These are phyloP conservation scores for Myotis vivesi DNA, from an alignment of 2,797 vertebrate genomes.

Conservation along the genomic window DNA sequence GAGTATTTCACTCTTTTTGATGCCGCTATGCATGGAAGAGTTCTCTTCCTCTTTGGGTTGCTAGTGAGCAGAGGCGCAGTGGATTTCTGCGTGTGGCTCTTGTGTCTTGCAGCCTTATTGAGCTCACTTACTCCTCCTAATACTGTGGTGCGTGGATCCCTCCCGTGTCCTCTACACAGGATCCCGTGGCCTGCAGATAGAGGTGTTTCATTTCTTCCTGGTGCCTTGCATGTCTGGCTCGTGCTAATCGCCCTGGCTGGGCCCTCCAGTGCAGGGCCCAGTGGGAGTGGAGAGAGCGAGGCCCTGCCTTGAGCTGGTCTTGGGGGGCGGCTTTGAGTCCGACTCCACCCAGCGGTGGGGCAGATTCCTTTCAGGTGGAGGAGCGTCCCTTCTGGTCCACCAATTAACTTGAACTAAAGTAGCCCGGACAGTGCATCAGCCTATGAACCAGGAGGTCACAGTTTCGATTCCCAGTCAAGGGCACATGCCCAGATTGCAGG, in stretches of 20 bases:
- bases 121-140: not conserved
- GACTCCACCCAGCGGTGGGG: not conserved
- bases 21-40: too few species aligned
- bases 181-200: not conserved
- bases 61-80: too few species aligned
- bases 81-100: accelerated
- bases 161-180: not conserved
- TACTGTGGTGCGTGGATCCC: too few species aligned
- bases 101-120: not conserved
- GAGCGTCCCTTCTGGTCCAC: not conserved
- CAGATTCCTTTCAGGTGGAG: not conserved
- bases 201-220: not conserved
- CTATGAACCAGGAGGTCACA: too few species aligned
- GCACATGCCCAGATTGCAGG: too few species aligned
- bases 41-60: not conserved
- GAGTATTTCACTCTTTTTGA: not conserved
- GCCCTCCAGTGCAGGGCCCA: accelerated
- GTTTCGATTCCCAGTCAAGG: too few species aligned
- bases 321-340: not conserved
- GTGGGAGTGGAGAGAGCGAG: accelerated
- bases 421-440: too few species aligned
- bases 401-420: not conserved
- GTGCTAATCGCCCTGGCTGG: not conserved
- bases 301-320: not conserved
- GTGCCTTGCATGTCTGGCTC: too few species aligned